Conservation (phyloP, 2,797 vertebrate genomes). For the Notamacropus eugenii region DNA sequence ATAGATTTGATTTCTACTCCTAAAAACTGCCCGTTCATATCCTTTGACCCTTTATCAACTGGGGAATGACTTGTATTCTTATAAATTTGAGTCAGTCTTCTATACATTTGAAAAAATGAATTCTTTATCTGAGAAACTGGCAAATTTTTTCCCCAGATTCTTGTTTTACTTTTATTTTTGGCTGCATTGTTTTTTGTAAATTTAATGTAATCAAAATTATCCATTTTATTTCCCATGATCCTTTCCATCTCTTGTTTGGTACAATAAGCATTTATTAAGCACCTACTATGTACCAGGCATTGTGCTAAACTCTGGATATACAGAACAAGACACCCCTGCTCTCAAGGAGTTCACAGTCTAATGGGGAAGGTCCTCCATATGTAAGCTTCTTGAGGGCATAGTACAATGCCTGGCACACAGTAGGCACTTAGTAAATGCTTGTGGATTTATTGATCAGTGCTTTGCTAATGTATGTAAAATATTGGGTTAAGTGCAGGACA, state of each 20-base stretch:
- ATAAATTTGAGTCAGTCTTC: neutral
- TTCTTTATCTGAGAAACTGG: neutral
- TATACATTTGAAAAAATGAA: neutral
- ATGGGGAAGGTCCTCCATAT: neutral
- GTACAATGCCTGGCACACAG: neutral
- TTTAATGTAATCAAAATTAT: neutral
- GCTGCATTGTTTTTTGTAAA: neutral
- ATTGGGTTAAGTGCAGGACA: neutral
- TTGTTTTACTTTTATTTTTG: neutral
- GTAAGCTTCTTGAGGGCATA: neutral
- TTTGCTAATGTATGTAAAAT: neutral
- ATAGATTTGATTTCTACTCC: neutral
- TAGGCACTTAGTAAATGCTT: neutral
- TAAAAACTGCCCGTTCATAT: neutral
- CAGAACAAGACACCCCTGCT: neutral
- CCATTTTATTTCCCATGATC: neutral
- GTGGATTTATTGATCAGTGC: neutral
- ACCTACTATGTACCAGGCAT: neutral
- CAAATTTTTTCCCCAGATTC: neutral
- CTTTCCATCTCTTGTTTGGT: neutral
- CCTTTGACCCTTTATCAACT: neutral
- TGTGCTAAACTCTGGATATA: neutral
- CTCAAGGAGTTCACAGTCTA: neutral
- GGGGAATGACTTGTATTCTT: neutral
- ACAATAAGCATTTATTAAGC: neutral